phyloP scores from a whole-genome alignment of 2,888 invertebrate species.

The Dryadula phaetusa region DNA sequence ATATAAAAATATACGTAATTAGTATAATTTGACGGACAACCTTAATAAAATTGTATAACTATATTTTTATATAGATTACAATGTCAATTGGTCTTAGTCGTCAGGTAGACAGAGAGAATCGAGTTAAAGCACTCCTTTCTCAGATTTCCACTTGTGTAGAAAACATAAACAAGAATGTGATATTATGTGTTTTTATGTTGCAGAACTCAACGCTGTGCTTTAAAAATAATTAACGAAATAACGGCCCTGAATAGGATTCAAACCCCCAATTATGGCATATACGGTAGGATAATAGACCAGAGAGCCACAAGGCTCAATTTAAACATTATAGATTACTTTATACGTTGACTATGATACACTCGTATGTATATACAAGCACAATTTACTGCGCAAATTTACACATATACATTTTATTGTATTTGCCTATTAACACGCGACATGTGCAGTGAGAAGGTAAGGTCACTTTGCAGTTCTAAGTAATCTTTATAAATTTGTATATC shows the following conservation, averaged over 20 bases:
- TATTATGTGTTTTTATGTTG: no score
- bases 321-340: not conserved
- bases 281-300: no score
- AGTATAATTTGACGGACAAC: not conserved
- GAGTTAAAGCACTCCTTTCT: no score
- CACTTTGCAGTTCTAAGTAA: not conserved
- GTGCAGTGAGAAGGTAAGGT: constrained; percentile 7
- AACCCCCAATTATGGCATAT: no score
- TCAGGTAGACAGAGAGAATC: no score
- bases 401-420: constrained; percentile 14
- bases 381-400: constrained; percentile 10
- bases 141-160: no score
- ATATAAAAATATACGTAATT: not conserved
- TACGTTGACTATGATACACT: not conserved
- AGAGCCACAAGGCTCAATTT: not conserved
- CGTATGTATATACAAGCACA: not conserved
- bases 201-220: no score
- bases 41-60: not conserved
- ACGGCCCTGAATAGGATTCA: no score
- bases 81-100: no score
- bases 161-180: no score
- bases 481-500: not conserved
- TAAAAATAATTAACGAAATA: no score
- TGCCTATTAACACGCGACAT: constrained; percentile 10
- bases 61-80: no score